phyloP scores from a whole-genome alignment of 2,797 vertebrate species.

The Sebastes diploproa region DNA sequence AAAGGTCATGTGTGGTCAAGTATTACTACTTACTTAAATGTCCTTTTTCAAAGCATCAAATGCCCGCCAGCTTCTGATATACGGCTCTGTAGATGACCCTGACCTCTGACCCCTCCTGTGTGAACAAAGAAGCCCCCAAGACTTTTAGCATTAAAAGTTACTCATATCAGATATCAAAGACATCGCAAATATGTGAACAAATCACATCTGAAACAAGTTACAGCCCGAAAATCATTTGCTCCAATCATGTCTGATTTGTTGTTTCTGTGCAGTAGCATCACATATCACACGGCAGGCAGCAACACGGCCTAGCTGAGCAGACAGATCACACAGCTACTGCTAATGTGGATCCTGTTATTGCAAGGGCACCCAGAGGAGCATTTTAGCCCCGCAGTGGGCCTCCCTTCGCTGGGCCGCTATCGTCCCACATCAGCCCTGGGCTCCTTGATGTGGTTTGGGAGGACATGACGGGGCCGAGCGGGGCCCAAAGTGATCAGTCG shows the following conservation, averaged over 20 bases:
- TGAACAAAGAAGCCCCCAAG: not conserved
- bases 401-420: constrained; percentile 75
- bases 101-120: constrained; percentile 1
- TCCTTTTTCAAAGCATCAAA: not conserved
- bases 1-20: not conserved
- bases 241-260: constrained; percentile 16
- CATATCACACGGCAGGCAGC: constrained; percentile 39
- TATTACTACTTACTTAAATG: not conserved
- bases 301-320: constrained; percentile 39
- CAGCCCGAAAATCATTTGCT: not conserved
- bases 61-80: not conserved
- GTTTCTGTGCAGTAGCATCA: constrained; percentile 52
- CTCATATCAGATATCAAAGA: not conserved
- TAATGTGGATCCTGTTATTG: constrained; percentile 79
- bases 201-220: not conserved
- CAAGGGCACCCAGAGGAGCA: constrained; percentile 71
- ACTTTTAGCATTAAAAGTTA: not conserved
- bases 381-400: constrained; percentile 69
- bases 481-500: constrained; percentile 83
- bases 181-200: not conserved
- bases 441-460: constrained; percentile 84
- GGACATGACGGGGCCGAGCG: constrained; percentile 79
- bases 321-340: constrained; percentile 74
- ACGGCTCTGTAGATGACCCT: not conserved
- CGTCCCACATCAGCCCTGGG: constrained; percentile 74